A percentile compares a stretch with the other conserved stretches of the same genome.
These are phyloP conservation scores for Pseudomyrmex cubaensis DNA, from an alignment of 1,140 invertebrate genomes.

Conservation along the genomic window DNA sequence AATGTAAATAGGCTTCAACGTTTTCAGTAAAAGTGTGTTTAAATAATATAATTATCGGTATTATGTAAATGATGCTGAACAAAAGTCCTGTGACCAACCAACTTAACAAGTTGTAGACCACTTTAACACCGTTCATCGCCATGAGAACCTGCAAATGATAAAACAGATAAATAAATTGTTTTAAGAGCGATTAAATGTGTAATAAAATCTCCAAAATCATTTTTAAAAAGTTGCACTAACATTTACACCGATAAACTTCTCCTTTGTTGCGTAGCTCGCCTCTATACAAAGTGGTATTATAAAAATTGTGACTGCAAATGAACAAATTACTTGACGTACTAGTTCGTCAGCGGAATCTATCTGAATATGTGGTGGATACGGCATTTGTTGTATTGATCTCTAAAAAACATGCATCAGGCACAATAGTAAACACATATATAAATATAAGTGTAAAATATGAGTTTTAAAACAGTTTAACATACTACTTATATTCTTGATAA, in stretches of 20 bases:
- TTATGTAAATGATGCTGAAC: conserved; percentile 78
- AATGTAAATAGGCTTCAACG: conserved; percentile 79
- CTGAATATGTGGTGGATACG: conserved; percentile 80
- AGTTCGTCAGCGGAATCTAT: conserved; percentile 70
- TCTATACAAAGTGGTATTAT: conserved; percentile 81
- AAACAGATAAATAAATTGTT: conserved; percentile 41
- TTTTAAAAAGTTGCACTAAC: conserved; percentile 71
- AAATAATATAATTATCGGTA: conserved; percentile 78
- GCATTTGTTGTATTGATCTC: conserved; percentile 82
- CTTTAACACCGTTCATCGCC: conserved; percentile 82
- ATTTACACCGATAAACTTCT: conserved; percentile 83
- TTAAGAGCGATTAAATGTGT: conserved; percentile 2
- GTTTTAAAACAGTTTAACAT: background rate
- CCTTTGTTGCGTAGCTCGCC: conserved; percentile 78
- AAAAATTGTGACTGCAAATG: conserved; percentile 78
- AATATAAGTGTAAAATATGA: background rate
- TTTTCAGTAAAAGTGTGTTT: conserved; percentile 76
- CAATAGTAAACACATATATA: background rate
- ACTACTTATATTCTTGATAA: background rate
- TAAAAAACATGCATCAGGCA: conserved; percentile 51
- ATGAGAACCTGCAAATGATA: conserved; percentile 78
- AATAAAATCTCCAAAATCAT: background rate
- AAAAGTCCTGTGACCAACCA: conserved; percentile 80
- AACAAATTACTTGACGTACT: conserved; percentile 72
- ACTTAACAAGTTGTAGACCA: conserved; percentile 80